Base-by-base conservation (phyloP, 2,797 vertebrate genomes). In the Pteronotus mesoamericanus region DNA sequence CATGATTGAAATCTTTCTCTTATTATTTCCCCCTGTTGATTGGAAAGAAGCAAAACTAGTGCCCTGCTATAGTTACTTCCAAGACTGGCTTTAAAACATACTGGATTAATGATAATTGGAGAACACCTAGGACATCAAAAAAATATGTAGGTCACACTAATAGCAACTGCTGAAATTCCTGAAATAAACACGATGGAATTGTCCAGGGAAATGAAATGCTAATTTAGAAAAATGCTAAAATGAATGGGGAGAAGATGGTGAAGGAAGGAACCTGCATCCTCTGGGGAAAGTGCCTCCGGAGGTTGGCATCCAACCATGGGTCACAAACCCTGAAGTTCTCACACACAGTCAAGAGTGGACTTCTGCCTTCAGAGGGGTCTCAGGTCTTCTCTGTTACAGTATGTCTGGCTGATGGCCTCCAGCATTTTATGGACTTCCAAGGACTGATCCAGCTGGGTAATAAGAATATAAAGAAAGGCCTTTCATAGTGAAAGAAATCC, bases 21-120 rank as follows among this genome's bases (percentile, higher is more conserved):
- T 97, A 79, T 96, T 95, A 95, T 96, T 96, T 94, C 37, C 32
- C 95, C 77, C 92, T 82, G 57, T 97, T 96, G 92, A 94, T 94
- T 96, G 94, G 92, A 88, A 96, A 87, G 94, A 96, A 77, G 66
- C 29, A 95, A 95, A 97, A 91, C 90, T 94, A 93, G 89, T 94
- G 97, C 83, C 37, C n/a, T 77, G 39, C 69, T 96, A 95, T 96
- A 97, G 97, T 98, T 96, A 96, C 71, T 97, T 96, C 79, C 92
- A 96, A 96, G 66, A 85, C 89, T 78, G 89, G 75, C 79, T 96
- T 97, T 91, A 83, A 97, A 95, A 91, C 97, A 93, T 91, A 89
- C 93, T 92, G 86, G 86, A 94, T 94, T 97, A 97, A 96, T 95
- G 97, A 89, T 98, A 97, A 97, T 97, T 96, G 89, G 86, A 94